A percentile compares a stretch with the other conserved stretches of the same genome.
phyloP scores from a whole-genome alignment of 2,888 invertebrate species.

The Nematopogon swammerdamellus region DNA sequence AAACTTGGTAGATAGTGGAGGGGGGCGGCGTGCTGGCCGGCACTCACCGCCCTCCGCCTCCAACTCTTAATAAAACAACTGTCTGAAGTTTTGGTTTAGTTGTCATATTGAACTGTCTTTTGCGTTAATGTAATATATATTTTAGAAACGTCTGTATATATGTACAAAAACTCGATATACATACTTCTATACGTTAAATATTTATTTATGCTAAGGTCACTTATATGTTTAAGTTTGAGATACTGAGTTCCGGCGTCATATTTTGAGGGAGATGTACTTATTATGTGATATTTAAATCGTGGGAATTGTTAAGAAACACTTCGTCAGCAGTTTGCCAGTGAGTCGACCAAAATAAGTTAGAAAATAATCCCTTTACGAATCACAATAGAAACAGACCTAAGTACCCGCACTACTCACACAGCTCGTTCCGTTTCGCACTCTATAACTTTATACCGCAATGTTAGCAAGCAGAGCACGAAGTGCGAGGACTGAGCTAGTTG shows the following conservation, averaged over 20 bases:
- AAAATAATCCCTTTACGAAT: neutral
- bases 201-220: constrained; percentile 30
- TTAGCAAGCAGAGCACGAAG: too few species aligned
- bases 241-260: neutral
- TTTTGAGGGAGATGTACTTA: constrained; percentile 30
- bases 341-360: neutral
- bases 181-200: constrained; percentile 40
- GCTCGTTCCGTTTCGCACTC: too few species aligned
- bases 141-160: constrained; percentile 40
- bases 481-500: too few species aligned
- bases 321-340: neutral
- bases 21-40: neutral
- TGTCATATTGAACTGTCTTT: neutral
- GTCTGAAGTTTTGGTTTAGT: neutral
- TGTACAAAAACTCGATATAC: constrained; percentile 43
- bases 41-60: neutral
- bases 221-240: neutral
- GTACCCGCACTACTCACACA: too few species aligned
- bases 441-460: too few species aligned
- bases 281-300: constrained; percentile 24
- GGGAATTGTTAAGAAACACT: neutral
- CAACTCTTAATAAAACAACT: neutral
- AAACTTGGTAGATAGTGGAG: neutral
- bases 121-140: constrained; percentile 11
- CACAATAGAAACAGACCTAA: too few species aligned